Conservation (phyloP, 2,113 vertebrate species). For the Vanacampus margaritifer region DNA sequence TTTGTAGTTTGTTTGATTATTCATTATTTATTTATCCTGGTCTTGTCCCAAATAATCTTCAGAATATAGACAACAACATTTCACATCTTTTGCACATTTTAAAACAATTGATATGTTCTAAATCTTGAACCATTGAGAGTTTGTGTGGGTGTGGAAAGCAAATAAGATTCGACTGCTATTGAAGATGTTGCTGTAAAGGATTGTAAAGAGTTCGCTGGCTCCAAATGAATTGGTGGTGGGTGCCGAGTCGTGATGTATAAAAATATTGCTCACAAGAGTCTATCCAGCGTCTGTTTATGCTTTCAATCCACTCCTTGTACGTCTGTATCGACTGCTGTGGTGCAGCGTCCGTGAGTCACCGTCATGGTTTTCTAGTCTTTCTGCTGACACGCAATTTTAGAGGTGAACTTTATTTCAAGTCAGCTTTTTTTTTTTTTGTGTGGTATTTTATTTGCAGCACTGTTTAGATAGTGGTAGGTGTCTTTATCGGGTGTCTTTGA, state of each 20-base stretch:
- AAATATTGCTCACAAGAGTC: constrained; percentile 37
- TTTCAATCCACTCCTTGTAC: constrained; percentile 18
- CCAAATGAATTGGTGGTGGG: constrained; percentile 23
- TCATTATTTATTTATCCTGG: background rate
- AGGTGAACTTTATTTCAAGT: constrained; percentile 4
- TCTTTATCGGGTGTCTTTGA: constrained; percentile 28
- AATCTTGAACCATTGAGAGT: background rate
- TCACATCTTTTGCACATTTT: background rate
- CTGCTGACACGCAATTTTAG: constrained; percentile 12
- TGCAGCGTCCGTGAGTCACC: constrained; percentile 44
- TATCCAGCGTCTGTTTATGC: constrained; percentile 27
- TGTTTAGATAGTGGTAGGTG: constrained; percentile 22
- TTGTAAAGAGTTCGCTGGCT: background rate
- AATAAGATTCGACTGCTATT: background rate
- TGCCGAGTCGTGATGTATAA: constrained; percentile 45
- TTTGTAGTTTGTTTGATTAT: background rate
- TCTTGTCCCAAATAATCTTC: background rate
- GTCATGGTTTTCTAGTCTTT: constrained; percentile 30
- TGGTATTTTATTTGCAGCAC: background rate
- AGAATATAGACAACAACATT: background rate
- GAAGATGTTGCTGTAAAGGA: constrained; percentile 1
- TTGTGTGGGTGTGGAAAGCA: background rate
- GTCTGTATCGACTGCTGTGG: constrained; percentile 25
- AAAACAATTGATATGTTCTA: background rate
- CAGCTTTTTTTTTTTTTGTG: background rate